These are phyloP conservation scores for Drosophila anomalata DNA, from an alignment of 2,888 invertebrate species.

Conservation along the genomic window DNA sequence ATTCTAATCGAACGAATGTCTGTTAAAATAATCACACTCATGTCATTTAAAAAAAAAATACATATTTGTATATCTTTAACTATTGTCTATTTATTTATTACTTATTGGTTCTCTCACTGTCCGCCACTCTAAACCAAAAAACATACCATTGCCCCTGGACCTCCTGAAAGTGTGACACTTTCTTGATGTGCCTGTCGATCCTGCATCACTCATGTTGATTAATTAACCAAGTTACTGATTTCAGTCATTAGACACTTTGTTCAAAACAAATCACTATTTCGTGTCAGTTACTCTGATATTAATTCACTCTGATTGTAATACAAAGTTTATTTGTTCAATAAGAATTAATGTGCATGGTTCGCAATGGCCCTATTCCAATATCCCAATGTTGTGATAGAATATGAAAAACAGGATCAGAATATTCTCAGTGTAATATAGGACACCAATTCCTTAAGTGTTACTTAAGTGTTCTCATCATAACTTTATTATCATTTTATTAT, in stretches of 20 bases:
- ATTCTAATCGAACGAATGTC: conserved; percentile 58
- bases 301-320: too few species aligned
- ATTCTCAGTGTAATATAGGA: too few species aligned
- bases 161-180: conserved; percentile 7
- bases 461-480: too few species aligned
- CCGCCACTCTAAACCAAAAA: conserved; percentile 12
- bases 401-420: too few species aligned
- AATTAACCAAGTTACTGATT: neutral
- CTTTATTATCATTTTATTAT: neutral
- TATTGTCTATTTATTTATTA: conserved; percentile 60
- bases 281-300: too few species aligned
- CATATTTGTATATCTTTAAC: conserved; percentile 71
- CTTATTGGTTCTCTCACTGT: conserved; percentile 34
- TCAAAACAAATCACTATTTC: too few species aligned
- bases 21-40: conserved; percentile 72
- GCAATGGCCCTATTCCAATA: neutral
- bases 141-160: conserved; percentile 5
- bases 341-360: too few species aligned
- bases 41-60: conserved; percentile 66
- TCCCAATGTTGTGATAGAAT: neutral
- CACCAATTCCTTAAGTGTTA: too few species aligned
- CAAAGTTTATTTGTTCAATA: too few species aligned
- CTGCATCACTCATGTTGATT: neutral
- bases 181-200: neutral
- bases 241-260: neutral